Percentiles rank a stretch among this genome's conserved stretches.
These are phyloP conservation scores for Lepidurus couesii DNA, from an alignment of 1,140 invertebrate genomes.

Conservation along the genomic window DNA sequence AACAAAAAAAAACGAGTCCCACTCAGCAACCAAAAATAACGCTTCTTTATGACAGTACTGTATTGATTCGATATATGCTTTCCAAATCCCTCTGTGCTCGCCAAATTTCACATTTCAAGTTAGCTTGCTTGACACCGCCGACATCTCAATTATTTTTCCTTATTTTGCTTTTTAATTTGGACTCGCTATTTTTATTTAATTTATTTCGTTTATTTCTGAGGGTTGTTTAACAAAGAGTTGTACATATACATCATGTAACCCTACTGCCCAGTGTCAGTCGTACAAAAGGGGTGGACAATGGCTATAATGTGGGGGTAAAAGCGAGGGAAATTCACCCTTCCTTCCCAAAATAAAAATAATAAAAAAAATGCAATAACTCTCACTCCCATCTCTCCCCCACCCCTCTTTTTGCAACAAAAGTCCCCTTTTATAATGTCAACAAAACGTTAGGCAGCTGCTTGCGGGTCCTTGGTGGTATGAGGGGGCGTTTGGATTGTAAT, in stretches of 20 bases:
- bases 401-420: not conserved
- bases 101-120: not conserved
- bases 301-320: not conserved
- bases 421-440: slow-evolving; percentile 17
- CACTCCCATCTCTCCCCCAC: not conserved
- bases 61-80: not conserved
- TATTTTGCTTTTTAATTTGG: too few relatives aligned
- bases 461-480: slow-evolving; percentile 4
- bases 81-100: not conserved
- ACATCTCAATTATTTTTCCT: not conserved
- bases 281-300: not conserved
- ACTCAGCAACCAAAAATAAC: slow-evolving; percentile 5
- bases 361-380: slow-evolving; percentile 11
- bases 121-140: not conserved
- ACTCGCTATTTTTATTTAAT: too few relatives aligned
- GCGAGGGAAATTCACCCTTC: slow-evolving; percentile 7
- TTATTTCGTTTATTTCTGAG: not conserved
- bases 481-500: not conserved
- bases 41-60: not conserved
- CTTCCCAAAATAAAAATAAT: not conserved
- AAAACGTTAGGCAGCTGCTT: slow-evolving; percentile 19
- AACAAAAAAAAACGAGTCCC: not conserved
- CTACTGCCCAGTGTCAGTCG: not conserved
- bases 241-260: not conserved
- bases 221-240: not conserved